Evolutionary conservation across 2,888 invertebrate species (phyloP).

Genomic region (Epirrhoe tristata): DNA sequence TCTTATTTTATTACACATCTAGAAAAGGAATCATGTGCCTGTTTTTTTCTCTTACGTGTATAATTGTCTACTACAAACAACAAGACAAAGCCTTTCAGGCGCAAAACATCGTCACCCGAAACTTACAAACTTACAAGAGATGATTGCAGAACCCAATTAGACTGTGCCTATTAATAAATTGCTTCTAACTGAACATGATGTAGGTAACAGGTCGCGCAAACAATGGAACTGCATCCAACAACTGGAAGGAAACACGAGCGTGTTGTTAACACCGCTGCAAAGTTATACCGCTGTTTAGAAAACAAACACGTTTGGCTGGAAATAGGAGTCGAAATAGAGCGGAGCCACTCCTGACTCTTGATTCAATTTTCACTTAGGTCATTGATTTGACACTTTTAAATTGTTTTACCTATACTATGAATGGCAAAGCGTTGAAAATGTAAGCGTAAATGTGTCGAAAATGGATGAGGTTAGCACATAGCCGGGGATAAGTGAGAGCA

Average conservation of each 20-base stretch:
- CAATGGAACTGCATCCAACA: constrained; percentile 28
- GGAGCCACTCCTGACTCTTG: constrained; percentile 4
- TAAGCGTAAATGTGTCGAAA: no score
- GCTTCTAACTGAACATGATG: constrained; percentile 16
- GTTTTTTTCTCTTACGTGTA: no score
- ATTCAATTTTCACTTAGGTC: constrained; percentile 9
- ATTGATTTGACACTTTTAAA: neutral
- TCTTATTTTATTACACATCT: no score
- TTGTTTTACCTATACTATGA: no score
- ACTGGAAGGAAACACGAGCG: constrained; percentile 28
- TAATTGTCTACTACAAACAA: no score
- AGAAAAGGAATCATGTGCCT: no score
- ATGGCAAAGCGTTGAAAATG: no score
- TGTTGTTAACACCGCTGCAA: constrained; percentile 39
- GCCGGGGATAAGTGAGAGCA: no score
- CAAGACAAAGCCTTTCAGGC: no score
- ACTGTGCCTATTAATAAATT: constrained; percentile 4
- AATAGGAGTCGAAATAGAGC: constrained; percentile 43
- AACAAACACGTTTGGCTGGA: constrained; percentile 46
- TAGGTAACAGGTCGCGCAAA: constrained; percentile 17
- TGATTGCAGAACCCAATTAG: neutral
- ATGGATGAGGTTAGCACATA: no score
- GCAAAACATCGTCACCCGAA: neutral
- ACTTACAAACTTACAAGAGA: neutral
- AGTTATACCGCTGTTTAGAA: constrained; percentile 44